Evolutionary conservation across 2,888 invertebrate genomes (phyloP).

Genomic region (Pteria penguin): DNA sequence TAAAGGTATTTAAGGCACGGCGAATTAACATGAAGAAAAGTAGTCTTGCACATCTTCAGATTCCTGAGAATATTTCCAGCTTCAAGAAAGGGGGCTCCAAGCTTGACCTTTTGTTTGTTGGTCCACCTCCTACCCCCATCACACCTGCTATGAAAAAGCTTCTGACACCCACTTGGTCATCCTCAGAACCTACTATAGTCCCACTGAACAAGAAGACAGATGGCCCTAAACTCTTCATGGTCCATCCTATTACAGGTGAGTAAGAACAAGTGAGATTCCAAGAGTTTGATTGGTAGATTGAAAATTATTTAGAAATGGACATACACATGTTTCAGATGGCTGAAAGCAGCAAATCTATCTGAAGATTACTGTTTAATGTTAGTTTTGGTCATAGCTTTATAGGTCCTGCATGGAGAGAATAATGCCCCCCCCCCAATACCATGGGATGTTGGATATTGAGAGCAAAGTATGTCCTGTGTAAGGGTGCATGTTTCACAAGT

Average conservation of each 20-base stretch:
- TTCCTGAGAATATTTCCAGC: constrained; percentile 23
- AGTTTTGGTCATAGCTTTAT: no score
- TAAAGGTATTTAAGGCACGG: neutral
- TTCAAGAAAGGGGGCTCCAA: constrained; percentile 27
- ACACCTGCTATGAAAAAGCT: constrained; percentile 50
- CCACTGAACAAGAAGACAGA: constrained; percentile 47
- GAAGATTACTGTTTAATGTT: no score
- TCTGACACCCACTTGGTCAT: constrained; percentile 46
- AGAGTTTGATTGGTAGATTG: no score
- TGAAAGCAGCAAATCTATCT: no score
- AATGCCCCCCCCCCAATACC: no score
- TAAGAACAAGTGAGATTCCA: no score
- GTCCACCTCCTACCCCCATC: constrained; percentile 47
- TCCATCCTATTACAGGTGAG: constrained; percentile 66
- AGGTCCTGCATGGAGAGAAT: no score
- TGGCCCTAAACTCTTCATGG: constrained; percentile 48
- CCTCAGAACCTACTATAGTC: constrained; percentile 48
- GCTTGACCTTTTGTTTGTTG: constrained; percentile 47
- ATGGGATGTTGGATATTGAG: no score
- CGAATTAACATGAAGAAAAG: neutral
- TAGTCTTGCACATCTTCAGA: neutral
- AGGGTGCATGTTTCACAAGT: no score
- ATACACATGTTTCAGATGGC: no score
- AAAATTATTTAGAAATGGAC: no score
- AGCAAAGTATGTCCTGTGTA: no score